Base-by-base conservation (phyloP, 2,888 invertebrate genomes). In the Drosophila helvetica region DNA sequence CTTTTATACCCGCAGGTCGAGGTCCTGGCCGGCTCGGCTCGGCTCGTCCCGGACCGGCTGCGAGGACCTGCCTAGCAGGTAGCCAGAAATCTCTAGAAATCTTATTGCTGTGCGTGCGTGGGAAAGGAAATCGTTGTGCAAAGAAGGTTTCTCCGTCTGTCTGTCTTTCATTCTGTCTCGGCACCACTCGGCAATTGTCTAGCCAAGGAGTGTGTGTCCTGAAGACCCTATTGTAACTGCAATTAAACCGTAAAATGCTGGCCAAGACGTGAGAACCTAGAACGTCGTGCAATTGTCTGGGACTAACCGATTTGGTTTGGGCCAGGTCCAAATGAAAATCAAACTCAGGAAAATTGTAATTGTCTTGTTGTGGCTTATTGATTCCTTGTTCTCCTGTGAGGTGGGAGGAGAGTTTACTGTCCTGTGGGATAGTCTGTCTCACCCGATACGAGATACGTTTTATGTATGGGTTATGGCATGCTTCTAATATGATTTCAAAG, bases 241-340 rank as follows among this genome's bases (percentile, higher is more conserved):
- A 88, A 86, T 86, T 86, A 85, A 86, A 38, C 88, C 86, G 80
- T 88, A 87, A 86, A 86, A 88, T 85, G 46, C 77, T 82, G 73
- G 42, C 77, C 73, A 74, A 69, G 74, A 70, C 61, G 61, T 70
- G 51, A 68, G 63, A 61, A 70, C 71, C 62, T 53, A 25, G 46
- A 43, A 52, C 22, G n/a, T 46, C 12, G 17, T 22, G 18, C 70
- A 70, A 70, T 70, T 70, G 70, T 70, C 70, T 70, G 61, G 50
- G 42, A 33, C 70, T 60, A 70, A 62, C 55, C 54, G 62, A 70
- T 70, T 70, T 52, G 62, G 71, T 52, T 74, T 67, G 67, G 67
- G 59, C 61, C 50, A 2, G 54, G 25, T 27, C 27, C 61, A 67
- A 74, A 62, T 62, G 55, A 69, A 69, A 69, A 71, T 70, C 45